phyloP scores from a whole-genome alignment of 2,888 invertebrate genomes.

The Lepidocyrtinus sp. region DNA sequence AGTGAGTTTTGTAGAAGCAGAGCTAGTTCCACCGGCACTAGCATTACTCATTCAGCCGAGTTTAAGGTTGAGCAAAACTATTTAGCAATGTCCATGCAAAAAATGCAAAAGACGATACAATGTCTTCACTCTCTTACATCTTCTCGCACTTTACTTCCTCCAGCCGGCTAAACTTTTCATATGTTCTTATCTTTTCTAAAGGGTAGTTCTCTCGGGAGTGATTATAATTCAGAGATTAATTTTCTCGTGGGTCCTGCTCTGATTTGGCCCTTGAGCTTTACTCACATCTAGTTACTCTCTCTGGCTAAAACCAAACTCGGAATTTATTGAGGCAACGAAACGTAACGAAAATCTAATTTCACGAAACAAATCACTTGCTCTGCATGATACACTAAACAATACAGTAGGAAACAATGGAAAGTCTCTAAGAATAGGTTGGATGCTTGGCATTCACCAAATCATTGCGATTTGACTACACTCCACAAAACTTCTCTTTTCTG shows the following conservation, averaged over 20 bases:
- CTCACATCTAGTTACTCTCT: not conserved
- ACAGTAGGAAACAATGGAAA: slow-evolving; percentile 9
- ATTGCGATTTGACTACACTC: no score
- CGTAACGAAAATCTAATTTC: slow-evolving; percentile 18
- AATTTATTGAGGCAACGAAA: slow-evolving; percentile 18
- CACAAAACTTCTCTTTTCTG: no score
- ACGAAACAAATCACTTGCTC: slow-evolving; percentile 12
- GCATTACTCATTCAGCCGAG: not conserved
- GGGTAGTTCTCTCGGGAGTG: no score
- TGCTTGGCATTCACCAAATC: no score
- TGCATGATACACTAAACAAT: not conserved
- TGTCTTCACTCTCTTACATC: not conserved
- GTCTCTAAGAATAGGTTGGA: no score
- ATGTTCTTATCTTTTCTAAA: not conserved
- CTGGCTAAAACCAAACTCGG: no score
- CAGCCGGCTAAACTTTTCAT: no score
- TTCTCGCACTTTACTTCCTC: no score
- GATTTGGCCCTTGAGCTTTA: no score
- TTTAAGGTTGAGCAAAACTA: not conserved
- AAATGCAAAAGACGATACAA: not conserved
- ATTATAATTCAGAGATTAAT: no score
- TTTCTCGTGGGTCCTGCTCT: no score
- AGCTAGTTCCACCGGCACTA: not conserved
- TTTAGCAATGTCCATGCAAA: not conserved
- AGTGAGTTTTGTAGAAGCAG: not conserved